Evolutionary conservation across 1,140 invertebrate species (phyloP).

Genomic region (Atta cephalotes): DNA sequence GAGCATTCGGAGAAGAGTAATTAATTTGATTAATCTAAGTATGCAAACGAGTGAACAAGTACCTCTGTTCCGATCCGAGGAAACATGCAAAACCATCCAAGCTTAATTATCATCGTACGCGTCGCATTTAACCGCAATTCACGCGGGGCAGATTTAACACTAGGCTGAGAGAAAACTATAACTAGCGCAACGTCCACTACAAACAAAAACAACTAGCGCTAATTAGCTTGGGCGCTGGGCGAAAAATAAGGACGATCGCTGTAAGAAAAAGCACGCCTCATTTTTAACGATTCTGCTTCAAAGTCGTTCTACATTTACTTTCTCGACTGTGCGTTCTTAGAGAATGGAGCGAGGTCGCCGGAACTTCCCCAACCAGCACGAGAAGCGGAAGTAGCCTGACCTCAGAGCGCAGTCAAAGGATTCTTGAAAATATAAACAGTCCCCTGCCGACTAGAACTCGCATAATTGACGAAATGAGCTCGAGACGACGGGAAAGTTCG

Average conservation of each 20-base stretch:
- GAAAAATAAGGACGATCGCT: conserved; percentile 27
- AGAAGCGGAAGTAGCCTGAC: conserved; percentile 30
- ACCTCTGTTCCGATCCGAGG: conserved; percentile 1
- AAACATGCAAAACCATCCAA: not conserved
- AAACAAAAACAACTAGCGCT: conserved; percentile 42
- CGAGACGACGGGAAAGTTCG: not conserved
- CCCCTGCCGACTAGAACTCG: not conserved
- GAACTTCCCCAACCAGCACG: conserved; percentile 10
- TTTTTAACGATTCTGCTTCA: conserved; percentile 7
- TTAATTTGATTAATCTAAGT: conserved; percentile 48
- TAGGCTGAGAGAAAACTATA: conserved; percentile 30
- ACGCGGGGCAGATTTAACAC: conserved; percentile 46
- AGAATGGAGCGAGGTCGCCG: not conserved
- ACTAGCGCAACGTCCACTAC: conserved; percentile 40
- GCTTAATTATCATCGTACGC: conserved; percentile 40
- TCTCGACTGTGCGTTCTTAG: conserved; percentile 53
- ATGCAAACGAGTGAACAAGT: not conserved
- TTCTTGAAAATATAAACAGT: conserved; percentile 29
- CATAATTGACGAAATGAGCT: not conserved
- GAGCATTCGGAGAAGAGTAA: not conserved
- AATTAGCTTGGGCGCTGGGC: conserved; percentile 47
- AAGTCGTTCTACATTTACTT: conserved; percentile 37
- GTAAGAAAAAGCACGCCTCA: conserved; percentile 35
- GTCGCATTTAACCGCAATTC: conserved; percentile 44
- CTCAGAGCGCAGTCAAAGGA: conserved; percentile 9